Base-by-base conservation (phyloP, 2,797 vertebrate species). In the Cichlasoma orientale region DNA sequence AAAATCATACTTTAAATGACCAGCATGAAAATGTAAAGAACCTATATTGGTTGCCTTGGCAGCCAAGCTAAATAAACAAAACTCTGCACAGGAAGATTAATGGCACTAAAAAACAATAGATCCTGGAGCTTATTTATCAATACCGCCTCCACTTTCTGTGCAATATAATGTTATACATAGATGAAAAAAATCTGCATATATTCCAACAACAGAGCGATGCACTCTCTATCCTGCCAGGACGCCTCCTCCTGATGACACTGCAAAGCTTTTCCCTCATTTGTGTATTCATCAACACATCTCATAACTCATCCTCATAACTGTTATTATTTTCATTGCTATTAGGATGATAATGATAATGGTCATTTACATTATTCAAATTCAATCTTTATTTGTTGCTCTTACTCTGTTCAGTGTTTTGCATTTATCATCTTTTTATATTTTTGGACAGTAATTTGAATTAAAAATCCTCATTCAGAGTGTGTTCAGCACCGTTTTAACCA, bases 311-410 rank as follows among this genome's bases (percentile, higher is more conserved):
- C 23, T 1, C 38, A 13, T 25, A 10, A 61, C 33, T 61, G 23
- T 21, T 63, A 25, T 23, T 50, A 63, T 63, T 63, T 61, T 61
- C 36, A 61, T 61, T 61, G n/a, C 58, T 61, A 16, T 23, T 41
- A 63, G 36, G 0, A 10, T 41, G 23, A 63, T 0, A 7, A 63
- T 7, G 1, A 41, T 25, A 41, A 63, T 25, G 21, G 4, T 63
- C 13, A 63, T 63, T 25, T 25, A 41, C 36, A 63, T 27, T 41
- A 63, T 3, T 63, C 41, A 63, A 41, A 36, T 25, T 63, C 23
- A 61, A 41, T 36, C 41, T 63, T 63, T 63, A 63, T 21, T 63
- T 25, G 58, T 18, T 10, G 36, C 41, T 2, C 58, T 0, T 21
- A 3, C 1, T 41, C 21, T 41, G 21, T 63, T 41, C 13, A 41